A percentile compares a stretch with the other conserved stretches of the same genome.
Conservation (phyloP, 2,888 invertebrate genomes). For the Macrophya annulata region DNA sequence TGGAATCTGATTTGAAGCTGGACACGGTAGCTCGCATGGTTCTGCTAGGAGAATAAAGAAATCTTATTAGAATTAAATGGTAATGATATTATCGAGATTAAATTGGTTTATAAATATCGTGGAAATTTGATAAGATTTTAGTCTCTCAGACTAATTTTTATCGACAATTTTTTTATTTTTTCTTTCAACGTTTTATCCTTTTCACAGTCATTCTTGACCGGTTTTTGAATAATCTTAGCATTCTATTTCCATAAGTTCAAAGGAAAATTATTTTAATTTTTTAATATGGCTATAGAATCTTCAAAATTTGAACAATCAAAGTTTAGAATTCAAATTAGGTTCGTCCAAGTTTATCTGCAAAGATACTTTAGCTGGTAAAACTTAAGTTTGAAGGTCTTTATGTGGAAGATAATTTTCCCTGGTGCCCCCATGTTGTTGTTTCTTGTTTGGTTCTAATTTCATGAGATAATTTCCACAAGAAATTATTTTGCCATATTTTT, state of each 20-base stretch:
- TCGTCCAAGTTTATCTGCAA: neutral
- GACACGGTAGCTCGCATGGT: slow-evolving; percentile 90
- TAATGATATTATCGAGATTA: neutral
- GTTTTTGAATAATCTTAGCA: neutral
- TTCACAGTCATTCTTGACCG: neutral
- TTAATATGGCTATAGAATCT: neutral
- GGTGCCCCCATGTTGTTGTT: neutral
- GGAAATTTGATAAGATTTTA: neutral
- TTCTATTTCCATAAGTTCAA: slow-evolving; percentile 9
- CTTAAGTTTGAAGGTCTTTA: neutral
- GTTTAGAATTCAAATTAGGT: neutral
- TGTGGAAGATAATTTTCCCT: neutral
- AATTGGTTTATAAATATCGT: neutral
- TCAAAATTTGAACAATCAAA: neutral
- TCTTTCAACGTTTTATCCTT: neutral
- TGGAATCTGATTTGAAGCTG: slow-evolving; percentile 79
- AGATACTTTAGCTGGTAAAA: neutral
- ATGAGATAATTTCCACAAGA: neutral
- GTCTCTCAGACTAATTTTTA: neutral
- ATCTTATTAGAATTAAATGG: neutral
- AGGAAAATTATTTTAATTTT: slow-evolving; percentile 1
- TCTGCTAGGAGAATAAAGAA: slow-evolving; percentile 82
- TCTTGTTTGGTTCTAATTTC: neutral
- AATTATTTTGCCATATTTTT: neutral
- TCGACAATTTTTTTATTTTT: neutral